phyloP scores from a whole-genome alignment of 2,888 invertebrate species.

The Amphipoea oculea region DNA sequence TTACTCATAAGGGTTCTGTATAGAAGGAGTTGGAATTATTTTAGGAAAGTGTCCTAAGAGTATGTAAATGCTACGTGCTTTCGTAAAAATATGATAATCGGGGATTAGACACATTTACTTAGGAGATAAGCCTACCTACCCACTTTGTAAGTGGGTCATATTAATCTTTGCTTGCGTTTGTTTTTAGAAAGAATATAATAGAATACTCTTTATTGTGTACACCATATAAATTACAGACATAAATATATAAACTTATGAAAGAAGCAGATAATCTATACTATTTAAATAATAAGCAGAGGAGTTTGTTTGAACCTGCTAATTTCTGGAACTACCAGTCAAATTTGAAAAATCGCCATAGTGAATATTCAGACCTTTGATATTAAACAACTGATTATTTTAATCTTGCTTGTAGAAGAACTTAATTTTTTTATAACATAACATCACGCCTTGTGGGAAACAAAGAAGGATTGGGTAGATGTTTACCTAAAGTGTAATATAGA shows the following conservation, averaged over 20 bases:
- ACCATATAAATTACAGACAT: too few relatives aligned
- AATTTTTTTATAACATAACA: background rate
- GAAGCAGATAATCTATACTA: background rate
- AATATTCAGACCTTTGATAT: too few relatives aligned
- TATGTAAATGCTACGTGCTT: slow-evolving; percentile 1
- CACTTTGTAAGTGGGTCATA: background rate
- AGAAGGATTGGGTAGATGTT: too few relatives aligned
- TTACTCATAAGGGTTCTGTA: background rate
- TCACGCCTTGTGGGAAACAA: too few relatives aligned
- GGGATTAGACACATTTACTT: slow-evolving; percentile 12
- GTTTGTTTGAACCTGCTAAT: background rate
- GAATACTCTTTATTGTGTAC: too few relatives aligned
- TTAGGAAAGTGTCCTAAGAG: background rate
- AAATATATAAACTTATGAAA: too few relatives aligned
- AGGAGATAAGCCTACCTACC: background rate
- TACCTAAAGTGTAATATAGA: too few relatives aligned
- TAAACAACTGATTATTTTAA: too few relatives aligned
- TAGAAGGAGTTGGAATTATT: slow-evolving; percentile 12
- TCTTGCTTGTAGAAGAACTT: too few relatives aligned
- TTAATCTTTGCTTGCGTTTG: background rate
- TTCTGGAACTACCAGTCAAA: too few relatives aligned
- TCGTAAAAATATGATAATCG: slow-evolving; percentile 33
- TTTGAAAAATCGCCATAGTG: too few relatives aligned
- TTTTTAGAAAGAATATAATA: background rate
- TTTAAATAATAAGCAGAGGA: background rate